These are phyloP conservation scores for Hyperoplus immaculatus DNA, from an alignment of 2,797 vertebrate genomes.

Conservation along the genomic window DNA sequence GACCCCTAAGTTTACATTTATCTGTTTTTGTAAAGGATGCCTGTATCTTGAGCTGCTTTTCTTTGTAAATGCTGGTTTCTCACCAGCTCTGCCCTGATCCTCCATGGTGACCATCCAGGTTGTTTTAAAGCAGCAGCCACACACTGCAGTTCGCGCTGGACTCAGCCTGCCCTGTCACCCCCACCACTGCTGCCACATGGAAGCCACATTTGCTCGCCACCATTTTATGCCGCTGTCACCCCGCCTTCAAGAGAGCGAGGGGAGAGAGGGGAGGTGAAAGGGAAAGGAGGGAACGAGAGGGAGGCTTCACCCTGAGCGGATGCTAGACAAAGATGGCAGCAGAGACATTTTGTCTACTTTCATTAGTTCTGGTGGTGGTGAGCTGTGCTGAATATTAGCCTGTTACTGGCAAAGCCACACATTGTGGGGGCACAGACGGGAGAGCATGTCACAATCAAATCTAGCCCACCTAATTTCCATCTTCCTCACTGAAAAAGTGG, in stretches of 20 bases:
- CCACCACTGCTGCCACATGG: conserved; percentile 79
- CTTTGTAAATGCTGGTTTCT: conserved; percentile 66
- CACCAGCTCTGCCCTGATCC: conserved; percentile 63
- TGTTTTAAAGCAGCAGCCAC: conserved; percentile 76
- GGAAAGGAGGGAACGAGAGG: conserved; percentile 70
- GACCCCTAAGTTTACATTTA: conserved; percentile 31
- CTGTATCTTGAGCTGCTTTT: conserved; percentile 60
- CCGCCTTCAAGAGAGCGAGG: conserved; percentile 69
- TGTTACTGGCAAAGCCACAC: conserved; percentile 76
- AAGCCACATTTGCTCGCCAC: conserved; percentile 82
- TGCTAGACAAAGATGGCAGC: conserved; percentile 85
- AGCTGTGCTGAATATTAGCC: conserved; percentile 83
- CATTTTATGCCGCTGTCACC: conserved; percentile 81
- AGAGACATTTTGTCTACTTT: conserved; percentile 86
- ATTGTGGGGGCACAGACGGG: conserved; percentile 73
- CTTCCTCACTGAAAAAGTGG: conserved; percentile 74
- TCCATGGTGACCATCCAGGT: conserved; percentile 71
- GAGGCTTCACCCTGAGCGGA: conserved; percentile 80
- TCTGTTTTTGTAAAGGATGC: conserved; percentile 31
- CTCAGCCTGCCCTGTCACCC: conserved; percentile 70
- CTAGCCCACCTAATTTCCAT: conserved; percentile 80
- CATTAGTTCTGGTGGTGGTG: conserved; percentile 86
- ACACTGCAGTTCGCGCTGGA: conserved; percentile 69
- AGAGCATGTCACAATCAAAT: conserved; percentile 77
- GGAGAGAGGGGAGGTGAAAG: conserved; percentile 70